These are phyloP conservation scores for Plotosus lineatus DNA, from an alignment of 2,113 vertebrate genomes.

Conservation along the genomic window DNA sequence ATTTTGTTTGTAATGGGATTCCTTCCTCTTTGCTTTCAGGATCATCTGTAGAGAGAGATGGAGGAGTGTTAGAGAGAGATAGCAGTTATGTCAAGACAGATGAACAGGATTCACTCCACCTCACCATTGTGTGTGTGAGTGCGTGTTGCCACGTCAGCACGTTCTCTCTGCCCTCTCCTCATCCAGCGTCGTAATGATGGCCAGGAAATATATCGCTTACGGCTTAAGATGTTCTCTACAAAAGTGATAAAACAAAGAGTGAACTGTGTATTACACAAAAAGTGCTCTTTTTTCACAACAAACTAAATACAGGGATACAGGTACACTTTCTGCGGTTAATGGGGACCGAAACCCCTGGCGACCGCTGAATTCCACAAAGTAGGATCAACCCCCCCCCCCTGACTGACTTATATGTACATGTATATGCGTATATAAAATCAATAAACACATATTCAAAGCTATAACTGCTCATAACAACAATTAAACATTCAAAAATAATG, in stretches of 20 bases:
- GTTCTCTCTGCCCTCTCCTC: conserved; percentile 51
- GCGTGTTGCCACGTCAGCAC: conserved; percentile 41
- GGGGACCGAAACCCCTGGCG: too few species aligned
- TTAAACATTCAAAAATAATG: too few species aligned
- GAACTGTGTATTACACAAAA: conserved; percentile 56
- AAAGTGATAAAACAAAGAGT: conserved; percentile 56
- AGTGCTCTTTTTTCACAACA: conserved; percentile 58
- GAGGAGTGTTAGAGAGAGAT: background rate
- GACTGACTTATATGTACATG: too few species aligned
- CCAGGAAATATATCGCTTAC: conserved; percentile 54
- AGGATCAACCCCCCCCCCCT: too few species aligned
- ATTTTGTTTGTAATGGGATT: conserved; percentile 64
- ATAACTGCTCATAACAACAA: too few species aligned
- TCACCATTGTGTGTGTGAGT: conserved; percentile 61
- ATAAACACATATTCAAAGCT: too few species aligned
- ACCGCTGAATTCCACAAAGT: too few species aligned
- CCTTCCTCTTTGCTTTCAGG: conserved; percentile 61
- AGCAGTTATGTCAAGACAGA: background rate
- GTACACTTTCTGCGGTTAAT: too few species aligned
- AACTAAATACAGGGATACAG: too few species aligned
- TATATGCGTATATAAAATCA: too few species aligned
- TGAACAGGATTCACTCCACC: background rate
- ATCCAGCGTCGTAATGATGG: conserved; percentile 59
- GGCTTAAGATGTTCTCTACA: conserved; percentile 62
- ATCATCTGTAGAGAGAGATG: conserved; percentile 56